A percentile compares a stretch with the other conserved stretches of the same genome.
phyloP scores from a whole-genome alignment of 2,888 invertebrate genomes.

The Galeopsomyia nigrocyanea region DNA sequence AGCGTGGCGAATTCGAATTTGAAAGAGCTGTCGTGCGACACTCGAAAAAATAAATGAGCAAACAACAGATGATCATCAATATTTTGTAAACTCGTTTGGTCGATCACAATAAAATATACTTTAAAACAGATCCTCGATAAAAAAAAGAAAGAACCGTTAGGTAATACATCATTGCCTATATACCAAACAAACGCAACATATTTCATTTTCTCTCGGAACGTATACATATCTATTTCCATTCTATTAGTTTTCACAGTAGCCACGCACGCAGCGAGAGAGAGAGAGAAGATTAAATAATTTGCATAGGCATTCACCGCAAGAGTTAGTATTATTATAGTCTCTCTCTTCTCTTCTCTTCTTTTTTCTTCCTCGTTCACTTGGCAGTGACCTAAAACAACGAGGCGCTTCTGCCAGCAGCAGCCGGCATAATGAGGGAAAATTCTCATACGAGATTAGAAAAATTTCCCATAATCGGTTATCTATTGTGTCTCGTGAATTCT shows the following conservation, averaged over 20 bases:
- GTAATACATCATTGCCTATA: too few species aligned
- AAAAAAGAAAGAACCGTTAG: too few species aligned
- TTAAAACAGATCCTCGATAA: too few species aligned
- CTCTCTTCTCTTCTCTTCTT: background rate
- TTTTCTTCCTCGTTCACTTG: slow-evolving; percentile 36
- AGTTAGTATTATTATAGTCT: background rate
- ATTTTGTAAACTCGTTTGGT: too few species aligned
- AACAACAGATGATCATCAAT: too few species aligned
- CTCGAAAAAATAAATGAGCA: too few species aligned
- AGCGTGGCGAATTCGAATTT: too few species aligned
- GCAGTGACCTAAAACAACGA: slow-evolving; percentile 42
- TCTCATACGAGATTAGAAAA: slow-evolving; percentile 12
- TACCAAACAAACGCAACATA: background rate
- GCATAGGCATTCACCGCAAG: slow-evolving; percentile 15
- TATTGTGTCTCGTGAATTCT: background rate
- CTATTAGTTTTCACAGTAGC: background rate
- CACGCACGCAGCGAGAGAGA: background rate
- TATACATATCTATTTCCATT: background rate
- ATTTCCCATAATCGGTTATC: slow-evolving; percentile 2
- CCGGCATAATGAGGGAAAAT: background rate
- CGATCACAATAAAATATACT: too few species aligned
- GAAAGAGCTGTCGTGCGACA: too few species aligned
- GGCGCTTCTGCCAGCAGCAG: background rate
- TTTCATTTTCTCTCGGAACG: slow-evolving; percentile 3
- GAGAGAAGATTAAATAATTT: slow-evolving; percentile 36